Evolutionary conservation across 2,797 vertebrate genomes (phyloP).

Genomic region (Cygnus olor): DNA sequence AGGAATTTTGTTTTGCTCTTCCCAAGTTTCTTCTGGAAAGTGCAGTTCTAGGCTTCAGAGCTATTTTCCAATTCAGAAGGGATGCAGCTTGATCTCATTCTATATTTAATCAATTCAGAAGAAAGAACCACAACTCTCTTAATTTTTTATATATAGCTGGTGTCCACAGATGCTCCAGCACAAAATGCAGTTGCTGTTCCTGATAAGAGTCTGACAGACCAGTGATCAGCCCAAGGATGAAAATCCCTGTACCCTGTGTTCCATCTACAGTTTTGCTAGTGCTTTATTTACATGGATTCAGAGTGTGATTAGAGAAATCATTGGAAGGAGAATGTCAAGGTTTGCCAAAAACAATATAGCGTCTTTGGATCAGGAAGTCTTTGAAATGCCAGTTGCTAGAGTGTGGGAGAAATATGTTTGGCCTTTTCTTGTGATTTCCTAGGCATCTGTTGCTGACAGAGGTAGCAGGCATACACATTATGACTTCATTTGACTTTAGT

Average conservation of each 20-base stretch:
- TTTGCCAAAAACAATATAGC: neutral
- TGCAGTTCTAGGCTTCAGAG: neutral
- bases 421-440: neutral
- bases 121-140: neutral
- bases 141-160: neutral
- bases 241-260: neutral
- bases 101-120: neutral
- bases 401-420: neutral
- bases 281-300: neutral
- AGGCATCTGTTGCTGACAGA: neutral
- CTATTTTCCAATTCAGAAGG: neutral
- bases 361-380: neutral
- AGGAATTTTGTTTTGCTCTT: neutral
- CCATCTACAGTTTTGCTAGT: neutral
- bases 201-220: neutral
- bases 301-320: neutral
- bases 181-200: neutral
- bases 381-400: neutral
- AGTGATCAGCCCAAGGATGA: neutral
- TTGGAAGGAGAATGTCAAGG: neutral
- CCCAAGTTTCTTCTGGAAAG: neutral
- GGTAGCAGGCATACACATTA: neutral
- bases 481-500: neutral
- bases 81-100: neutral
- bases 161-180: neutral